Evolutionary conservation across 92 coral and sea anemone genomes (phyloP), one percentile per base, ranked within the genome.

Genomic region (Palythoa caribaeorum): DNA sequence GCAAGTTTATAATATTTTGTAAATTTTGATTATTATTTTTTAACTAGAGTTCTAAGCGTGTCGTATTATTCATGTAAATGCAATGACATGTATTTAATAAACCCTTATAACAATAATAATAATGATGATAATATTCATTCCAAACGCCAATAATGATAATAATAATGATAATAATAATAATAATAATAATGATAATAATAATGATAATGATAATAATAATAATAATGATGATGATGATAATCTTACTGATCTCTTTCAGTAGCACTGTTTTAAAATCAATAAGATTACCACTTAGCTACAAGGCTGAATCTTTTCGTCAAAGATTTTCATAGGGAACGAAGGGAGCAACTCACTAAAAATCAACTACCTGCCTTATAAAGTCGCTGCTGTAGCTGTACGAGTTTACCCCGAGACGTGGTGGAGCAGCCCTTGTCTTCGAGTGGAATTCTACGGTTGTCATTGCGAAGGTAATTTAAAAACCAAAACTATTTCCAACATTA

Each of bases 391-490:
- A 37, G 79, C 86, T 66, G 92, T 84, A 38, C 59, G 84, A 75
- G 35, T 89, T 5, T 21, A 40, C 3, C 92, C 92, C 39, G 76
- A 77, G 50, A 47, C 77, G 6, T 89, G 84, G 84, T 37, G 16
- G 57, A 0, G 13, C 6, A 3, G 13, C 15, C 84, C 71, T 37
- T 74, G 88, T 62, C 19, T 89, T 38, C 77, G 92, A 12, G 48
- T 89, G 17, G 92, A 89, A 36, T 10, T 89, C 54, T 89, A 83
- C 36, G 92, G 92, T 47, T 89, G 92, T 51, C 40, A 76, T 35
- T 79, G 71, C 59, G 35, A 59, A 38, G 84, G 84, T 79, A 76
- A 76, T 44, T 4, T 8, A 44, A 44, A 44, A 44, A 4, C 50
- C 50, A 44, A 44, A 44, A 44, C 50, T 44, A 5, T 44, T 44